Conservation (phyloP, 2,113 vertebrate species). For the Micromys minutus region DNA sequence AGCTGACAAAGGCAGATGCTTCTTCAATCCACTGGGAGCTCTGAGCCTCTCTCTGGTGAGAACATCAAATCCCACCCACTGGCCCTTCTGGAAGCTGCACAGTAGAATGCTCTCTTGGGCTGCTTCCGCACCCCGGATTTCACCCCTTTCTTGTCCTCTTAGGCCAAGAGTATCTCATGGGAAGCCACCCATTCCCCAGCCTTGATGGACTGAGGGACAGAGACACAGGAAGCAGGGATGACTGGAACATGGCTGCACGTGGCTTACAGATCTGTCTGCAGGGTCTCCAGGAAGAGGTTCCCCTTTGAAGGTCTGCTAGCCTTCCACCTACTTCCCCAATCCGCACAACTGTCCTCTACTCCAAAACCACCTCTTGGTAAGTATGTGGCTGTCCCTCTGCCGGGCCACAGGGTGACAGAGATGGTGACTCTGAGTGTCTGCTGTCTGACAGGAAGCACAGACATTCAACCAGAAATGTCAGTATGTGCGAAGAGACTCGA, state of each 20-base stretch:
- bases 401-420: neutral
- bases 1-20: accelerated
- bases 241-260: accelerated
- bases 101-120: neutral
- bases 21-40: accelerated
- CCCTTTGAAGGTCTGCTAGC: neutral
- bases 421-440: accelerated
- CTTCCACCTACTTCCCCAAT: neutral
- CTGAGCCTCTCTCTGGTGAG: accelerated
- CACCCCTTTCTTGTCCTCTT: neutral
- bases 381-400: accelerated
- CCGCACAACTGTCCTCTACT: neutral
- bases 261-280: too few species aligned
- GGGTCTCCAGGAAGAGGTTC: too few species aligned
- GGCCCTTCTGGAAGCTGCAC: too few species aligned
- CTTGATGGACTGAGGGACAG: too few species aligned
- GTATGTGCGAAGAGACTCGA: neutral
- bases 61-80: accelerated
- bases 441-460: neutral
- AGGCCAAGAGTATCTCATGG: accelerated
- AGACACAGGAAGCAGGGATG: neutral
- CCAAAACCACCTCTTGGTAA: too few species aligned
- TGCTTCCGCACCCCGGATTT: neutral
- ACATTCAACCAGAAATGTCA: neutral
- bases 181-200: neutral